Percentiles rank a stretch among this genome's conserved stretches.
phyloP scores from a whole-genome alignment of 2,113 vertebrate genomes.

The Hyaena hyaena region DNA sequence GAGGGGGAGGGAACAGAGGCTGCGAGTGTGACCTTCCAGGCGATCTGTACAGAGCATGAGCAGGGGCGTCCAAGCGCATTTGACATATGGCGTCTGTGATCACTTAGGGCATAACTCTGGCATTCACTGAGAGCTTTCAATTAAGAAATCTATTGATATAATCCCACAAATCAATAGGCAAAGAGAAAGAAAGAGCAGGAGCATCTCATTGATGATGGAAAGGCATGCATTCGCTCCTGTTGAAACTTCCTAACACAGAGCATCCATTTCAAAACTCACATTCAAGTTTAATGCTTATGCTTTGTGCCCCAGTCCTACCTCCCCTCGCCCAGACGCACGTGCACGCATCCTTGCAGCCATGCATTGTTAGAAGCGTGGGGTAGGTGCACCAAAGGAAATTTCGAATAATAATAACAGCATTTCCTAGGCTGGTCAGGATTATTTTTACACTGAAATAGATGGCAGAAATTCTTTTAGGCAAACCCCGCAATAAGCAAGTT shows the following conservation, averaged over 20 bases:
- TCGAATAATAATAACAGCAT: neutral
- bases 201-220: neutral
- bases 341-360: neutral
- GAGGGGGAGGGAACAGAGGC: neutral
- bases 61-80: too few relatives aligned
- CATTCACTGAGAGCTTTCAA: neutral
- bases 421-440: neutral
- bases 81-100: rapidly evolving
- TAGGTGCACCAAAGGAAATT: neutral
- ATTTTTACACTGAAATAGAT: neutral
- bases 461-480: neutral
- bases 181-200: neutral
- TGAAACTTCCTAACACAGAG: neutral
- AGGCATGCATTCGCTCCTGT: rapidly evolving
- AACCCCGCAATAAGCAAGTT: neutral
- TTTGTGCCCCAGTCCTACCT: neutral
- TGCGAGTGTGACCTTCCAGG: rapidly evolving
- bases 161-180: neutral
- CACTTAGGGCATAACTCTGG: neutral
- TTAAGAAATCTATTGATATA: neutral
- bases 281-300: neutral
- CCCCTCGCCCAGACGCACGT: too few relatives aligned
- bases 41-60: neutral
- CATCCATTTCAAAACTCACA: neutral
- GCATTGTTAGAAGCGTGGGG: neutral